phyloP scores from a whole-genome alignment of 2,797 vertebrate species.

The Myiotriccus ornatus region DNA sequence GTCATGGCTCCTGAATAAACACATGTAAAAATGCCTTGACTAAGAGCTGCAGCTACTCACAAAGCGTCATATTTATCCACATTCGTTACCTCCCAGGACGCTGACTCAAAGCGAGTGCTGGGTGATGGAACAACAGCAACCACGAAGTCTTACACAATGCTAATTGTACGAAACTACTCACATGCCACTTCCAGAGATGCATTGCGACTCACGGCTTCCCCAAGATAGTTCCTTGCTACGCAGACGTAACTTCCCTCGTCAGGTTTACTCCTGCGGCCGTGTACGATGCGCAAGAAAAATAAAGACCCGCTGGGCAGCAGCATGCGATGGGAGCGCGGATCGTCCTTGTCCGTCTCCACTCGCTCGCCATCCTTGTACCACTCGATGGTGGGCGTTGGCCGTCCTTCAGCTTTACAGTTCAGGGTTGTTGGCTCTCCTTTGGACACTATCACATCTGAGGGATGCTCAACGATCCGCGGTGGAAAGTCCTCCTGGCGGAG shows the following conservation, averaged over 20 bases:
- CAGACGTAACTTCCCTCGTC: conserved; percentile 97
- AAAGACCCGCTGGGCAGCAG: conserved; percentile 95
- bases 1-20: background rate
- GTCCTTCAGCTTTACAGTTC: conserved; percentile 97
- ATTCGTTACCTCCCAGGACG: background rate
- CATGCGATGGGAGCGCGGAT: conserved; percentile 95
- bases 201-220: conserved; percentile 96
- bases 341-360: conserved; percentile 96
- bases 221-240: conserved; percentile 97
- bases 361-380: conserved; percentile 98
- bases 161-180: conserved; percentile 76
- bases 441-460: conserved; percentile 98
- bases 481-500: conserved; percentile 96
- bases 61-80: background rate
- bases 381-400: conserved; percentile 93
- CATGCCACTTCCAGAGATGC: conserved; percentile 98
- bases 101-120: background rate
- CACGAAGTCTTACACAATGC: background rate
- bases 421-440: conserved; percentile 97
- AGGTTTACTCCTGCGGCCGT: conserved; percentile 94
- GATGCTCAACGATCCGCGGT: conserved; percentile 96
- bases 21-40: background rate
- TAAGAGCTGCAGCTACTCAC: background rate
- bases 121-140: background rate
- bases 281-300: conserved; percentile 96